Evolutionary conservation across 2,888 invertebrate genomes (phyloP), one percentile per base, ranked within the genome.

Genomic region (Drosophila hamatofila): DNA sequence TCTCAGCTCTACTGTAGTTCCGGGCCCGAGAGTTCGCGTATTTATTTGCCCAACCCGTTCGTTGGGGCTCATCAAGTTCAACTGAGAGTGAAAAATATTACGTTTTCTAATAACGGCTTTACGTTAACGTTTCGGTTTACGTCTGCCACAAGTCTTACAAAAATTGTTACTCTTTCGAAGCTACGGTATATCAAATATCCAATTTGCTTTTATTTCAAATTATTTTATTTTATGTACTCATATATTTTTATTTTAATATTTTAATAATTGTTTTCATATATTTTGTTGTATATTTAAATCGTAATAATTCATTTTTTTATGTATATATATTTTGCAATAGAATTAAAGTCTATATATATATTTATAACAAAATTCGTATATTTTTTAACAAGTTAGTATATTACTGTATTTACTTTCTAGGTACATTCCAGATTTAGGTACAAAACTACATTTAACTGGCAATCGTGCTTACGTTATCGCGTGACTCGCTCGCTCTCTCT

Each of bases 11-110:
- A 78, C 76, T 80, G 73, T 35, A 11, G 61, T 46, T 49, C 39
- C 37, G 46, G 21, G 21, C 14, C 11, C 33, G 25, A 18, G 37
- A 12, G n/a, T 23, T 51, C 8, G 30, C n/a, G 41, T 60, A 70
- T 87, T 72, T 84, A 76, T 75, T 57, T 41, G 51, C 41, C 56
- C 58, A 49, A 12, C 9, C 21, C 57, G 27, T 25, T 59, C 44
- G 37, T 51, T 61, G 55, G 27, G 11, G n/a, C 21, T 49, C 16
- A 14, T 35, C 35, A 52, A 52, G 35, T 54, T 54, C 37, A 54
- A 39, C 25, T 23, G 68, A 30, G 57, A 59, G 35, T 18, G 42
- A 16, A 25, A 49, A 33, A 11, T 3, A n/a, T 14, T 21, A 42
- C 41, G 21, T 42, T 7, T 27, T 1, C 2, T n/a, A 11, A 9